These are phyloP conservation scores for Cyphomyrus plagiostoma DNA, from an alignment of 2,113 vertebrate species.

Conservation along the genomic window DNA sequence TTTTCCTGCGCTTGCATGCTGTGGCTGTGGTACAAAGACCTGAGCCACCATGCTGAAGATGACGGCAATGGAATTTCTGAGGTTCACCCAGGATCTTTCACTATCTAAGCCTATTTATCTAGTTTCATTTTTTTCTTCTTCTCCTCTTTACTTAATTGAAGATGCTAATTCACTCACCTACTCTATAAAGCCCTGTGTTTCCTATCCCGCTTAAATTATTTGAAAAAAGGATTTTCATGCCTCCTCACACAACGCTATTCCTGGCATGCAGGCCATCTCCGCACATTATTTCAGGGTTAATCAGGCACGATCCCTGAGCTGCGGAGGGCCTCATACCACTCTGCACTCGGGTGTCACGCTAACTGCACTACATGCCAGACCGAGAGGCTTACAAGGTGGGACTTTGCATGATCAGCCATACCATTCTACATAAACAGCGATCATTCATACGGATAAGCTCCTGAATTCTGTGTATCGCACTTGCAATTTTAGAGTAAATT, in stretches of 20 bases:
- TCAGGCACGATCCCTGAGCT: not conserved
- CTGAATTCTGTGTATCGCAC: not conserved
- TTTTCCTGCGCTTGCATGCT: not conserved
- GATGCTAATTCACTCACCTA: not conserved
- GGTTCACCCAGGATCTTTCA: not conserved
- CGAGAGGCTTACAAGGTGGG: not conserved
- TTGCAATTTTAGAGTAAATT: not conserved
- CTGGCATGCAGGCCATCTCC: conserved; percentile 39
- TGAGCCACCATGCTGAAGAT: not conserved
- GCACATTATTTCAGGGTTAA: conserved; percentile 34
- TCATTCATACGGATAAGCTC: not conserved
- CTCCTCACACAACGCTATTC: conserved; percentile 39
- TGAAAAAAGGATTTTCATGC: not conserved
- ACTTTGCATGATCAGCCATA: not conserved
- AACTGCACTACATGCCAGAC: not conserved
- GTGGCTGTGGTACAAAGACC: not conserved
- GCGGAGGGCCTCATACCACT: not conserved
- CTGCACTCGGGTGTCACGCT: not conserved
- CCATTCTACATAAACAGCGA: not conserved
- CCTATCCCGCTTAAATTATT: not conserved
- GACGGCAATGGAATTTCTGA: not conserved
- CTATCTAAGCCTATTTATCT: not conserved
- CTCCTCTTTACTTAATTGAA: not conserved
- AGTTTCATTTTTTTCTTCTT: not conserved
- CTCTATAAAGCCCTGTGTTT: not conserved